Conservation (phyloP, 2,888 invertebrate genomes). For the Tenodera sinensis region DNA sequence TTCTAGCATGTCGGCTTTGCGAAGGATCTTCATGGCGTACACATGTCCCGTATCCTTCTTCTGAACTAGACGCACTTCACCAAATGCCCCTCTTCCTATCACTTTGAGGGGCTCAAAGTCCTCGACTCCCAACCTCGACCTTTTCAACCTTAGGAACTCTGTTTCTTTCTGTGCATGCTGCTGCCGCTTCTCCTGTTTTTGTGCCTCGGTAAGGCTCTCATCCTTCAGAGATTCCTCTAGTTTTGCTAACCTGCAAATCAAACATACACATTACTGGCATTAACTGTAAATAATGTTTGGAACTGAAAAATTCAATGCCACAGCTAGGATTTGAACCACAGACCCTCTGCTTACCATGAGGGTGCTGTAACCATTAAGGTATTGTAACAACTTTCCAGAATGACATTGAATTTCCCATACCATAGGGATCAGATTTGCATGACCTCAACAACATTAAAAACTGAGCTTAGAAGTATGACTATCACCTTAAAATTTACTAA, state of each 20-base stretch:
- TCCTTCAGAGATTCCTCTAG: slow-evolving; percentile 95
- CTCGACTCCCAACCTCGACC: slow-evolving; percentile 93
- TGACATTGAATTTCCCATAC: too few relatives aligned
- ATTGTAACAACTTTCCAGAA: too few relatives aligned
- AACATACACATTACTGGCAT: background rate
- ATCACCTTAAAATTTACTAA: too few relatives aligned
- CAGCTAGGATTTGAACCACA: too few relatives aligned
- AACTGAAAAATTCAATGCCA: too few relatives aligned
- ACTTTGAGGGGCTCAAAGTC: slow-evolving; percentile 97
- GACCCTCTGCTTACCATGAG: too few relatives aligned
- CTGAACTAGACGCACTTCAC: slow-evolving; percentile 95
- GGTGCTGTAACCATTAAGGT: too few relatives aligned
- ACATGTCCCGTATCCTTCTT: slow-evolving; percentile 99
- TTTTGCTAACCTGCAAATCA: slow-evolving; percentile 68
- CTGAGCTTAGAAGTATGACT: too few relatives aligned
- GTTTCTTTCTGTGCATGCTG: slow-evolving; percentile 99
- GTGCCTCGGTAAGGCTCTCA: slow-evolving; percentile 89
- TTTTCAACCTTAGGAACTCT: slow-evolving; percentile 92
- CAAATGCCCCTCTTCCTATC: slow-evolving; percentile 89
- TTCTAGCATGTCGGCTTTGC: slow-evolving; percentile 98
- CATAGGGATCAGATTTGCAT: too few relatives aligned
- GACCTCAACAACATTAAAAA: too few relatives aligned
- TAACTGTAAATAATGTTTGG: too few relatives aligned
- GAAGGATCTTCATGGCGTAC: slow-evolving; percentile 99
- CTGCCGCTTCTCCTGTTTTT: slow-evolving; percentile 88